phyloP scores from a whole-genome alignment of 2,797 vertebrate species.

The Natrix natrix region DNA sequence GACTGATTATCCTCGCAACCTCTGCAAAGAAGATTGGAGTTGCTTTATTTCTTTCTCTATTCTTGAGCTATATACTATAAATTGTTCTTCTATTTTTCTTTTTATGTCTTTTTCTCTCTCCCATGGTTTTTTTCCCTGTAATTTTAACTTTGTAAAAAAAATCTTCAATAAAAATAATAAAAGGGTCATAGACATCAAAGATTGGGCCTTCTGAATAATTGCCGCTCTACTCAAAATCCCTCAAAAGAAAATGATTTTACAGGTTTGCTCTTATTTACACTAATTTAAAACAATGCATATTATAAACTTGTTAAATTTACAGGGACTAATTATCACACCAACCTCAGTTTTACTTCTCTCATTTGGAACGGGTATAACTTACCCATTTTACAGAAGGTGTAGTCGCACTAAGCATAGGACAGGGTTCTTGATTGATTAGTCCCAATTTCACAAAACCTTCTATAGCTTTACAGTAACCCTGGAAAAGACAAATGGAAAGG shows the following conservation, averaged over 20 bases:
- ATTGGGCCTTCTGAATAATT: not conserved
- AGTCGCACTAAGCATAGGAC: constrained; percentile 70
- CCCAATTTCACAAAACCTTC: constrained; percentile 87
- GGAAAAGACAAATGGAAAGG: constrained; percentile 49
- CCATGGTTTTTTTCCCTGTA: not conserved
- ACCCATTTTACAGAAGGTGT: constrained; percentile 84
- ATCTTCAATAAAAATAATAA: not conserved
- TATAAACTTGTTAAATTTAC: not conserved
- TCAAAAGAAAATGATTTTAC: not conserved
- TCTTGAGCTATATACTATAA: not conserved
- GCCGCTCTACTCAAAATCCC: not conserved
- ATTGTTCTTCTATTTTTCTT: not conserved
- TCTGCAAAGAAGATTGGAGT: not conserved
- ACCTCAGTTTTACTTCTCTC: not conserved
- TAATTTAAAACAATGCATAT: not conserved
- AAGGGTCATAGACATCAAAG: not conserved
- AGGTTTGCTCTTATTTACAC: not conserved
- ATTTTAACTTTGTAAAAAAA: not conserved
- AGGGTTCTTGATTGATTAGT: constrained; percentile 83
- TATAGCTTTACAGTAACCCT: constrained; percentile 88
- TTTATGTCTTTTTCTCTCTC: not conserved
- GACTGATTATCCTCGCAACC: not conserved
- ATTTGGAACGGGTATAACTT: constrained; percentile 45
- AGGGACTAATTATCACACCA: not conserved
- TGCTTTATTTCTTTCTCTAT: not conserved